phyloP scores from a whole-genome alignment of 2,113 vertebrate species.

The Daboia siamensis region DNA sequence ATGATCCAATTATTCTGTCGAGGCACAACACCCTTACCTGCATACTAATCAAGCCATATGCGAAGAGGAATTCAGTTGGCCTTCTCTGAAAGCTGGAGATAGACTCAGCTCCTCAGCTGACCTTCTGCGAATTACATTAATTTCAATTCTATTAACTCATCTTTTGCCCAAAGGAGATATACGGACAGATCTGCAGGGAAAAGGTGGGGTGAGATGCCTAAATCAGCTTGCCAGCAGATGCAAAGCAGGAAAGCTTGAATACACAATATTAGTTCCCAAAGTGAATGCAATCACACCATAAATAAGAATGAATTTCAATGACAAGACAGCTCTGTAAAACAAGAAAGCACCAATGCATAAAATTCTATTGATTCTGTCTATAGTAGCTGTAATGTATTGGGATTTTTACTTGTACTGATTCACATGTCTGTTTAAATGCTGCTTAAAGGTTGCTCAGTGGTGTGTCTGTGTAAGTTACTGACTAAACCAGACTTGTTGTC shows the following conservation, averaged over 20 bases:
- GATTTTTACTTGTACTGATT: too few relatives aligned
- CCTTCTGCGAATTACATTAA: conserved; percentile 75
- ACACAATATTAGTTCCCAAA: conserved; percentile 31
- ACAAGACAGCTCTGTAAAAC: conserved; percentile 29
- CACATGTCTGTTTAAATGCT: too few relatives aligned
- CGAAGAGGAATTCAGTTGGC: conserved; percentile 60
- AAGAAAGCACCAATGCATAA: not conserved
- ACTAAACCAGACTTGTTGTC: too few relatives aligned
- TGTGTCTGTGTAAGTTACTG: too few relatives aligned
- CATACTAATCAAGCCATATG: conserved; percentile 75
- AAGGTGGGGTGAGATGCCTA: conserved; percentile 35
- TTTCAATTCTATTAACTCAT: conserved; percentile 78
- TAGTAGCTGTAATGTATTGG: too few relatives aligned
- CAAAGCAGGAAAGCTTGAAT: not conserved
- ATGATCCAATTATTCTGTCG: conserved; percentile 81
- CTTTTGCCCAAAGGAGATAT: conserved; percentile 74
- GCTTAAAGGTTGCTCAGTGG: too few relatives aligned
- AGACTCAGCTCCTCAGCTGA: conserved; percentile 59
- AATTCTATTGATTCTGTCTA: not conserved
- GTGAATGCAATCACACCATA: conserved; percentile 37
- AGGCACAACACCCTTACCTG: conserved; percentile 73
- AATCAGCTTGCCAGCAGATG: conserved; percentile 40
- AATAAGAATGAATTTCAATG: conserved; percentile 41
- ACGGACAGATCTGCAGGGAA: conserved; percentile 56
- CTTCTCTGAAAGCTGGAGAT: conserved; percentile 69